Evolutionary conservation across 2,797 vertebrate genomes (phyloP), one percentile per base, ranked within the genome.

Genomic region (Apodemus agrarius): DNA sequence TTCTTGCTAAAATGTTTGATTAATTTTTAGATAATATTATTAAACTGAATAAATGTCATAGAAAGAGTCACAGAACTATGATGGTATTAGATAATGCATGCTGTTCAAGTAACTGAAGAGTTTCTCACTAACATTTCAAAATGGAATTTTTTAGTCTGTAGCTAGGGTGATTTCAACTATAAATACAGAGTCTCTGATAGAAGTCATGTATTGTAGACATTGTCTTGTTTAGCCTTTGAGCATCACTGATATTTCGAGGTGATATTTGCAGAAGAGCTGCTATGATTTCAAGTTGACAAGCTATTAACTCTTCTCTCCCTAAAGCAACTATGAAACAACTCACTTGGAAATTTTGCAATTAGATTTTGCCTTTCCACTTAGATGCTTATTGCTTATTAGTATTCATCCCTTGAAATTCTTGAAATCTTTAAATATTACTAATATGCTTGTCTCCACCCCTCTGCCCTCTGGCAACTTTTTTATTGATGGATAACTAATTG

Each of bases 141-240:
- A 90, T 91, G 72, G 69, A 93, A 69, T 24, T 94, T 95, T 96
- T 94, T 26, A 87, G 85, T 97, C 89, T 91, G 88, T 34, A 95
- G 83, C 24, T 96, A 86, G 43, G 3, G 43, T 40, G 97, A 92
- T 89, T 97, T 75, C 89, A 97, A 97, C 96, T 95, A 96, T 92
- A 97, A 96, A 76, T 52, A 89, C 61, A 61, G 34, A 10, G 0
- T 61, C 92, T 88, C 79, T 97, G 93, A 97, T 93, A 98, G 95
- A 97, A 98, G 97, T 46, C 43, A 80, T 0, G 0, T 94, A 91
- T 24, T 61, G 26, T 96, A 97, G 96, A 84, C 88, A 90, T 61
- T 96, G 81, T 95, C 97, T 97, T 96, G 84, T 97, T 98, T 97
- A 95, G 78, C 69, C 43, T 97, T 96, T 98, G 40, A 98, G 40